phyloP scores from a whole-genome alignment of 2,888 invertebrate genomes.

The Noctua janthina region DNA sequence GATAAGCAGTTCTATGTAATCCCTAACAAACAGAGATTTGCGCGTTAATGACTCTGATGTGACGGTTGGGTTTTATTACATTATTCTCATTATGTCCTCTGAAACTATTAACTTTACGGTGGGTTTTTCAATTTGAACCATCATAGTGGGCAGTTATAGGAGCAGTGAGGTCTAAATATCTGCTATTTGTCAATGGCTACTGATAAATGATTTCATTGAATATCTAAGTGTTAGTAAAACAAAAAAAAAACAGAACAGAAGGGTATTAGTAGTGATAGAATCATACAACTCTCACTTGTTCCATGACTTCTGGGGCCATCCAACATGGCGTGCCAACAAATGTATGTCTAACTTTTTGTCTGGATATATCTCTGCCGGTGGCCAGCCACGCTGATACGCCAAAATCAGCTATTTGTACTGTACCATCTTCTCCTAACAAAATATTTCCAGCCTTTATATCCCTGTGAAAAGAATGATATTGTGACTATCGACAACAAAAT shows the following conservation, averaged over 20 bases:
- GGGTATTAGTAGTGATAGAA: constrained; percentile 52
- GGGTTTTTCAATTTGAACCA: neutral
- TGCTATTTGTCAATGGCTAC: neutral
- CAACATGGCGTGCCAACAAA: constrained; percentile 99
- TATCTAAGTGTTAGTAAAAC: constrained; percentile 41
- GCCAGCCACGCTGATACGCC: constrained; percentile 99
- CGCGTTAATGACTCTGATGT: constrained; percentile 7
- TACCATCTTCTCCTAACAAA: constrained; percentile 98
- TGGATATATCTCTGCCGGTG: constrained; percentile 97
- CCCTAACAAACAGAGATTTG: constrained; percentile 28
- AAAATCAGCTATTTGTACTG: constrained; percentile 99
- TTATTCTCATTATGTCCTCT: constrained; percentile 1
- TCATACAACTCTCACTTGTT: constrained; percentile 92
- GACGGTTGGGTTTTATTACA: constrained; percentile 20
- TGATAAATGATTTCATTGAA: neutral
- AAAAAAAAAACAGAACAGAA: constrained; percentile 5
- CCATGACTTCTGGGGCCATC: constrained; percentile 99
- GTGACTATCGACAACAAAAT: constrained; percentile 20
- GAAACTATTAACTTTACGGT: neutral
- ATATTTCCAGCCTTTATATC: constrained; percentile 99
- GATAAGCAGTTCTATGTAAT: constrained; percentile 30
- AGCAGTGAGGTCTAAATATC: constrained; percentile 7
- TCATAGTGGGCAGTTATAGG: neutral
- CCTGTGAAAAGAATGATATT: constrained; percentile 85
- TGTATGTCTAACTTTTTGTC: constrained; percentile 98